Base-by-base conservation (phyloP, 2,113 vertebrate genomes). In the Xerus inauris region DNA sequence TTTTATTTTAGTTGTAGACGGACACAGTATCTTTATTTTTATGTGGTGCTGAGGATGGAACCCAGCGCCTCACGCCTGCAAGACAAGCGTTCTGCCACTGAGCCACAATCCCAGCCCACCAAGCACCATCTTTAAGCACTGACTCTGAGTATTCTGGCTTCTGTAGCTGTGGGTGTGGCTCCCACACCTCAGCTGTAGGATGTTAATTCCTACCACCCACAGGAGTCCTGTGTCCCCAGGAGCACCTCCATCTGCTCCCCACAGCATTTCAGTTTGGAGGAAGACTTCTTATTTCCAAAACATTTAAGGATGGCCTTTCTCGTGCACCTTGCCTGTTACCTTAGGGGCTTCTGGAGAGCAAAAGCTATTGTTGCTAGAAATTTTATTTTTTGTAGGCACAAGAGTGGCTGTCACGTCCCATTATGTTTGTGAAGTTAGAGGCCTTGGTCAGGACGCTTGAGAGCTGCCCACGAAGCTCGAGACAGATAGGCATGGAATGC, bases 381-480 rank as follows among this genome's bases (percentile, higher is more conserved):
- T 12, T 42, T 49, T 22, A 9, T 5, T n/a, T 62, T 65, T 38
- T 80, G 49, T 49, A 30, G 32, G 59, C 8, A 28, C 24, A 24
- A 62, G 79, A 42, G 57, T 24, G 35, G 19, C 77, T 14, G 45
- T 35, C 30, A 2, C 0, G 0, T 24, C 28, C 59, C 24, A 26
- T 62, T 26, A 24, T 16, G 0, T 35, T 35, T 26, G 40, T 62
- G 81, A 88, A 82, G 12, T n/a, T 67, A 24, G n/a, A 54, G 81
- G 32, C 45, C 4, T 26, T 59, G 32, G n/a, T 62, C 14, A 40
- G 9, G 24, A 4, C 0, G 0, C 0, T 57, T 75, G 84, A 1
- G 20, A 14, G 35, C 24, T 12, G 22, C 47, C 47, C 35, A 0
- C 16, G 57, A 49, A 4, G 45, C 85, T 47, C 38, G 65, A 54